Base-by-base conservation (phyloP, 2,113 vertebrate species). In the Strigops habroptila region DNA sequence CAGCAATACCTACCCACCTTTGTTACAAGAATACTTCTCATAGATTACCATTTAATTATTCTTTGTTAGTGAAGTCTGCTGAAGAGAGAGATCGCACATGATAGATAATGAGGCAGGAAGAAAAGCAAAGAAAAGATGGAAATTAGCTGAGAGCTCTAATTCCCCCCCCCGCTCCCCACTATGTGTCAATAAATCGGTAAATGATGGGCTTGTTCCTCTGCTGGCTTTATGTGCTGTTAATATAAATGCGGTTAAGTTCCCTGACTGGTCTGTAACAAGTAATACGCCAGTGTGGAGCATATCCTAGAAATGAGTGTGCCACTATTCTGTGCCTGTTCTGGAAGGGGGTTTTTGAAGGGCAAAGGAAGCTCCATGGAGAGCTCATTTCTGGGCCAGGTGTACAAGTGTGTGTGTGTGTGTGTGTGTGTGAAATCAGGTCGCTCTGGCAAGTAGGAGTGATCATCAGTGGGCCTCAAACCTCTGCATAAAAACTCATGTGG, bases 11-110 rank as follows among this genome's bases (percentile, higher is more conserved):
- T 83, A 41, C 79, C 79, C 68, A 49, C 82, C 44, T 60, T 77
- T 82, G 59, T 83, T 85, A 82, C 23, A 91, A 81, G 69, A 85
- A 59, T 73, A 69, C 37, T 82, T 78, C 37, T 88, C 37, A 19
- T 14, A 49, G 49, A 88, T 87, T 94, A 70, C 41, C 31, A 41
- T 92, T 90, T 93, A 91, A 86, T 93, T 93, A 52, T 60, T 94
- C 53, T 93, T 84, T 86, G 68, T 81, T 69, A 78, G 63, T 59
- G 64, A 83, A 83, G 51, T 70, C 68, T 68, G 53, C 28, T 53
- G 80, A 60, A 57, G 46, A 80, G 79, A 64, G 30, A 64, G 21
- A 67, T 91, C 18, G 18, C 37, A 41, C 30, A 4, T 44, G 67
- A 24, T 51, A 57, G 63, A 25, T 65, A 80, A 74, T 51, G 55